A percentile compares a stretch with the other conserved stretches of the same genome.
These are phyloP conservation scores for Cacoxenus indagator DNA, from an alignment of 2,888 invertebrate species.

Conservation along the genomic window DNA sequence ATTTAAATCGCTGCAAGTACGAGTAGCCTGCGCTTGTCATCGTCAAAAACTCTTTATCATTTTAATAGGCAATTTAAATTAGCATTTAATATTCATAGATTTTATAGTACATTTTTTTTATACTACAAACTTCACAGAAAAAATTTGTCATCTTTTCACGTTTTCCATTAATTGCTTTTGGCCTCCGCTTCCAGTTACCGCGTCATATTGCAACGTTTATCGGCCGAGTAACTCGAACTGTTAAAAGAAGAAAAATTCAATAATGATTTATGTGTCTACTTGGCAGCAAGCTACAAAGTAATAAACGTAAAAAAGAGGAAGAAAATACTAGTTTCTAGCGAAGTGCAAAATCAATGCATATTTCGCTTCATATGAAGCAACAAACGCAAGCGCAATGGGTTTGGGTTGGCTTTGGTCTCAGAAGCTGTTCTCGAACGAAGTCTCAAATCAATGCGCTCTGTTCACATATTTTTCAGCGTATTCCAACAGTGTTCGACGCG, in stretches of 20 bases:
- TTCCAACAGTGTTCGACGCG: not conserved
- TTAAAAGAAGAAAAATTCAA: constrained; percentile 5
- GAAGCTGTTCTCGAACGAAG: too few species aligned
- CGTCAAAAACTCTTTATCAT: not conserved
- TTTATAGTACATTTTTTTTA: not conserved
- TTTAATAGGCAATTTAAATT: constrained; percentile 3
- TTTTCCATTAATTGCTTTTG: not conserved
- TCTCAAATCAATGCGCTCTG: too few species aligned
- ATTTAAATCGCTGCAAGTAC: too few species aligned
- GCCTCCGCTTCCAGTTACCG: not conserved
- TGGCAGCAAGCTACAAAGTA: not conserved
- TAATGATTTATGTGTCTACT: constrained; percentile 13
- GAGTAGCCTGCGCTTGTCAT: too few species aligned
- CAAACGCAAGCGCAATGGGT: too few species aligned
- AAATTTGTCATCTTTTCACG: constrained; percentile 1
- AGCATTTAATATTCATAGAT: not conserved
- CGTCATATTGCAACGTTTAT: constrained; percentile 3
- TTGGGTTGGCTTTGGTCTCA: too few species aligned
- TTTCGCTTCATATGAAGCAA: not conserved
- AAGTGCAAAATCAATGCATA: not conserved
- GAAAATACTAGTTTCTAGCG: not conserved
- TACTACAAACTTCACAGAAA: not conserved
- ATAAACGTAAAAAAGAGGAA: not conserved
- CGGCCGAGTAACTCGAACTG: not conserved
- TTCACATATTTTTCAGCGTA: too few species aligned